These are phyloP conservation scores for Otolemur crassicaudatus DNA, from an alignment of 2,797 vertebrate species.

Conservation along the genomic window DNA sequence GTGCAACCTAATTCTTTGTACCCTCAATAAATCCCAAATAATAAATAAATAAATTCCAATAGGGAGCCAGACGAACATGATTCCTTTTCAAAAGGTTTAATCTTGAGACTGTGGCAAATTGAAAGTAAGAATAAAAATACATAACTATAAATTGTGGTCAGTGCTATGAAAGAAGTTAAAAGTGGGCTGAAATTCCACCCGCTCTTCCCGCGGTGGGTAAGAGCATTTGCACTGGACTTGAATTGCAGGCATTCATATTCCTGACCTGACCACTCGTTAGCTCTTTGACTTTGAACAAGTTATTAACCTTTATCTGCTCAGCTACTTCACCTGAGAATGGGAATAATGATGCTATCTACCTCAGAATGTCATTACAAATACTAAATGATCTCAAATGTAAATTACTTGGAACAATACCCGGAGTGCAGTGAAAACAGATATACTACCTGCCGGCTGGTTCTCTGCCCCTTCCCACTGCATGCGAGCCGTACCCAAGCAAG, in stretches of 20 bases:
- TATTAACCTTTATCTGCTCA: background rate
- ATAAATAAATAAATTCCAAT: background rate
- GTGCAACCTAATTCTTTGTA: no score
- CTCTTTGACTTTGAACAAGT: background rate
- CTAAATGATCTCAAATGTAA: conserved; percentile 15
- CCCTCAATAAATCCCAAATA: no score
- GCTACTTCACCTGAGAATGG: background rate
- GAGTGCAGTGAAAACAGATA: background rate
- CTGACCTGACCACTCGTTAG: background rate
- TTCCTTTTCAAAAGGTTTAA: background rate
- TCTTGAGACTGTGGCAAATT: background rate
- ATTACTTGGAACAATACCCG: background rate
- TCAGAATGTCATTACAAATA: background rate
- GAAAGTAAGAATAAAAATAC: background rate
- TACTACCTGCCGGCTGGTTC: background rate
- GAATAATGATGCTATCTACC: background rate
- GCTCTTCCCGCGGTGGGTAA: background rate
- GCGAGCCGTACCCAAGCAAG: background rate
- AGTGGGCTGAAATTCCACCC: background rate
- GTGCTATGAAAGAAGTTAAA: background rate
- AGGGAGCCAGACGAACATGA: background rate
- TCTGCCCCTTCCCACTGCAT: background rate
- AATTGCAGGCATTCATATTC: background rate
- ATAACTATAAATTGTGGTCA: background rate
- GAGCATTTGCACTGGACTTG: background rate